Evolutionary conservation across 2,888 invertebrate species (phyloP).

Genomic region (Balanococcus diminutus): DNA sequence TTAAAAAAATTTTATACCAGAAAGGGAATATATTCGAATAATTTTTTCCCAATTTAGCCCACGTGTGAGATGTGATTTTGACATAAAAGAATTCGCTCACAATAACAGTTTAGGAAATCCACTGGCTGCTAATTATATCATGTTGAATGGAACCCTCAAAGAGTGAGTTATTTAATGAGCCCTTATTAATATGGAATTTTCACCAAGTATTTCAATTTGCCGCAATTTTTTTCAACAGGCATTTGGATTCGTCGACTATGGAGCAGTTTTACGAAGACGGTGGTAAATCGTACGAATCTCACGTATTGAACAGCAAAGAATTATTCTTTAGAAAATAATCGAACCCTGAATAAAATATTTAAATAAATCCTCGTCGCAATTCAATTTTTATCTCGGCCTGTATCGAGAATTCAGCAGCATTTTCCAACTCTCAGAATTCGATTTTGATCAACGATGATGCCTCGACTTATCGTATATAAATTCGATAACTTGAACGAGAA

Average conservation of each 20-base stretch:
- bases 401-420: too few relatives aligned
- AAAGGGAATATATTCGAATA: background rate
- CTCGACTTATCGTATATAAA: background rate
- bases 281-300: background rate
- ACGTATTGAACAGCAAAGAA: background rate
- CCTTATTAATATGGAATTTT: background rate
- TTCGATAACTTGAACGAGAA: background rate
- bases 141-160: background rate
- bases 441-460: background rate
- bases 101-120: background rate
- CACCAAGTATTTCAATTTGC: background rate
- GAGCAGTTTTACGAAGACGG: background rate
- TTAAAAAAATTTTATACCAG: too few relatives aligned
- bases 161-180: background rate
- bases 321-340: background rate
- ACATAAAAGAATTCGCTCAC: background rate
- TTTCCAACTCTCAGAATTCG: too few relatives aligned
- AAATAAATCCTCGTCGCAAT: background rate
- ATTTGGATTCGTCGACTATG: background rate
- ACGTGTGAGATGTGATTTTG: background rate
- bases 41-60: background rate
- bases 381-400: background rate
- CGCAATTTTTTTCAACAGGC: background rate
- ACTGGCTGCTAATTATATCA: background rate
- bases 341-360: background rate